Conservation (phyloP, 2,888 invertebrate genomes). For the Limnephilus auricula region DNA sequence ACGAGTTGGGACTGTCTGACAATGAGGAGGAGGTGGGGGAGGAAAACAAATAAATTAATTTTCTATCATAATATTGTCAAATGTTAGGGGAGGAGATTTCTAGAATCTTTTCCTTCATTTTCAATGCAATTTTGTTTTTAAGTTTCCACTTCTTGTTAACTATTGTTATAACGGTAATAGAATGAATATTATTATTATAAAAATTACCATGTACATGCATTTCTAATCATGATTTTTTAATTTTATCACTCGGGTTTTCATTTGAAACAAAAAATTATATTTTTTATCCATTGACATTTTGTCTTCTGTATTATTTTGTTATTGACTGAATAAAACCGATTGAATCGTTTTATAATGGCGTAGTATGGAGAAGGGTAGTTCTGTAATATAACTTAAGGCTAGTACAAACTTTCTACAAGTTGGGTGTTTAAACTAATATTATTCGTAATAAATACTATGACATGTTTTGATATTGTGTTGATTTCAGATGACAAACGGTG, state of each 20-base stretch:
- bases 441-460: neutral
- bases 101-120: slow-evolving; percentile 43
- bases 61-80: slow-evolving; percentile 46
- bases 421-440: slow-evolving; percentile 18
- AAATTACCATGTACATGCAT: slow-evolving; percentile 32
- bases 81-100: slow-evolving; percentile 39
- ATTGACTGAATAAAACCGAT: slow-evolving; percentile 7
- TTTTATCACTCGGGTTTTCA: slow-evolving; percentile 17
- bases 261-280: neutral
- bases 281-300: neutral
- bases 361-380: slow-evolving; percentile 33
- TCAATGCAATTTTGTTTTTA: slow-evolving; percentile 30
- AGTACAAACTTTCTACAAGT: slow-evolving; percentile 29
- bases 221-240: slow-evolving; percentile 39
- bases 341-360: slow-evolving; percentile 17
- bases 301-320: neutral
- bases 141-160: slow-evolving; percentile 45
- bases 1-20: slow-evolving; percentile 60
- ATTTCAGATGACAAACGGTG: neutral
- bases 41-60: slow-evolving; percentile 48
- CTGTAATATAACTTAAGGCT: slow-evolving; percentile 23
- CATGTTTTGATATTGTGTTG: neutral
- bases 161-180: slow-evolving; percentile 48
- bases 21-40: slow-evolving; percentile 59
- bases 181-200: slow-evolving; percentile 12